A percentile compares a stretch with the other conserved stretches of the same genome.
Conservation (phyloP, 2,797 vertebrate species). For the Spheniscus humboldti region DNA sequence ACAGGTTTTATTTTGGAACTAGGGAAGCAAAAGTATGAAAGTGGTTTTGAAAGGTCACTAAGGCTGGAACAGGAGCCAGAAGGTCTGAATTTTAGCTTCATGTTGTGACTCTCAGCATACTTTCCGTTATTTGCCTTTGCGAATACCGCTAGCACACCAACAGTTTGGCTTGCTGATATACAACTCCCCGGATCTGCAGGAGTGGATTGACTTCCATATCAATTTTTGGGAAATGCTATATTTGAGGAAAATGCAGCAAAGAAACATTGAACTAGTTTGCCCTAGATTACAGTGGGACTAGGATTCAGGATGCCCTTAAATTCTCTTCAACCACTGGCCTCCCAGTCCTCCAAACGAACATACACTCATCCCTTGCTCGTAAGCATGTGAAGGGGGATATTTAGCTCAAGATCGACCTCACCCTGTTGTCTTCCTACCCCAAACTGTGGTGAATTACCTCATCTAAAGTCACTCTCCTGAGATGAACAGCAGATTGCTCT, state of each 20-base stretch:
- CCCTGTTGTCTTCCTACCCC: neutral
- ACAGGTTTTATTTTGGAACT: slow-evolving; percentile 24
- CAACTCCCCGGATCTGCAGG: neutral
- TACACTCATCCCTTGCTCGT: neutral
- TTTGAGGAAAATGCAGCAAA: neutral
- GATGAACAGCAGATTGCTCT: neutral
- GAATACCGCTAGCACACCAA: neutral
- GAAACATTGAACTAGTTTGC: neutral
- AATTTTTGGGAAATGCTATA: neutral
- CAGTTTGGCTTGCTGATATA: neutral
- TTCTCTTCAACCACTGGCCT: neutral
- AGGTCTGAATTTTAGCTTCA: neutral
- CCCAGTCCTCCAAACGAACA: neutral
- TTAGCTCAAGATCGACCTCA: neutral
- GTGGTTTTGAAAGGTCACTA: slow-evolving; percentile 13
- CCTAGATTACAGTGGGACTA: neutral
- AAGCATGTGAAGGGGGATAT: neutral
- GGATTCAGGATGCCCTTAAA: neutral
- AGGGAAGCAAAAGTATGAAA: neutral
- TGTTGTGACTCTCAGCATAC: neutral
- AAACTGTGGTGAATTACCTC: neutral
- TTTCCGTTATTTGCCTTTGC: neutral
- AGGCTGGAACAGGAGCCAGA: neutral
- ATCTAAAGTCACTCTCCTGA: neutral
- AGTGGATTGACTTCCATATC: neutral